These are phyloP conservation scores for Hemibagrus wyckioides DNA, from an alignment of 2,113 vertebrate species.

Conservation along the genomic window DNA sequence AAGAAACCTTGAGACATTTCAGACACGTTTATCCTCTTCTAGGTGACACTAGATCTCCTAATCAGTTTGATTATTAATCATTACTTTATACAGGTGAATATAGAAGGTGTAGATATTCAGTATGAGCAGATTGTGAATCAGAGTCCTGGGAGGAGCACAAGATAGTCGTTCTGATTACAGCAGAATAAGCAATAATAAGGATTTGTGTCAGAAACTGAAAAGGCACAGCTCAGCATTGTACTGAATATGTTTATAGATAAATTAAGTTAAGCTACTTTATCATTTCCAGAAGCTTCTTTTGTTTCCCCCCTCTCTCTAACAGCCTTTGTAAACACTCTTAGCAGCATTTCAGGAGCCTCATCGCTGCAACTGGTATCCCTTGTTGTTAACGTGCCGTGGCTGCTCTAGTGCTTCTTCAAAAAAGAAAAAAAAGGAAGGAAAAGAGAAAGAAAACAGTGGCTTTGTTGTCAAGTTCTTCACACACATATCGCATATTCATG, in stretches of 20 bases:
- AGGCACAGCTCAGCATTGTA: neutral
- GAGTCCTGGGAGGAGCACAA: neutral
- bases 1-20: no score
- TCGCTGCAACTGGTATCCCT: constrained; percentile 40
- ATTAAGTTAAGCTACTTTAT: neutral
- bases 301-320: constrained; percentile 3
- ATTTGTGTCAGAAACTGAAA: neutral
- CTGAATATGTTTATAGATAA: neutral
- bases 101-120: neutral
- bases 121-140: neutral
- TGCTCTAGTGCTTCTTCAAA: constrained; percentile 38
- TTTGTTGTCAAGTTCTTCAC: constrained; percentile 75
- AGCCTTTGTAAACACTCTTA: constrained; percentile 24
- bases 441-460: constrained; percentile 59
- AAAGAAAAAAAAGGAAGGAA: neutral
- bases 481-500: constrained; percentile 73
- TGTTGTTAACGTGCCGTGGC: constrained; percentile 42
- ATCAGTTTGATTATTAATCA: neutral
- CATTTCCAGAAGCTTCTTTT: constrained; percentile 8
- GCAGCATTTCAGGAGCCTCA: constrained; percentile 28
- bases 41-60: neutral
- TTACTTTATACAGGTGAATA: neutral
- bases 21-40: neutral
- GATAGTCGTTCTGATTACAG: neutral
- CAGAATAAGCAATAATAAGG: neutral